Evolutionary conservation across 2,888 invertebrate species (phyloP), one percentile per base, ranked within the genome.

Genomic region (Harpalus rubripes): DNA sequence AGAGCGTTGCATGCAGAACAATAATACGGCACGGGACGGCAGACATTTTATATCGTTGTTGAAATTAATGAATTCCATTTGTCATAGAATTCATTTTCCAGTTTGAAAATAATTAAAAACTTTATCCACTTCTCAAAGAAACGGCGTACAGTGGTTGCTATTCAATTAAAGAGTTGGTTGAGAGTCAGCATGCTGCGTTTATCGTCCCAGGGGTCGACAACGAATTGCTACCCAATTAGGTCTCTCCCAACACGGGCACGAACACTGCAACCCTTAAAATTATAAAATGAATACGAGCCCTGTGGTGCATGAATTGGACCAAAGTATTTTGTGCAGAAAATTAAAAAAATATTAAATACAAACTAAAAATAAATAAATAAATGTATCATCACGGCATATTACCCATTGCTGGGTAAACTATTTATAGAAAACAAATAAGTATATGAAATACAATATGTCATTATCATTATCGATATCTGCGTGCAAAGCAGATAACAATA

Each of bases 51-150:
- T 89, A 88, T 88, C 87, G 88, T 88, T 87, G 88, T 88, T 88
- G 87, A 89, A 89, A 88, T 89, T 89, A 89, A 89, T 89, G 89
- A 89, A 89, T 89, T 89, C 89, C 89, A 89, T 89, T 89, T 89
- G 90, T 89, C 89, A 89, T 89, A 88, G 84, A 89, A 89, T 90
- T 89, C 89, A 90, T 90, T 89, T 89, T 89, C 88, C 89, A 89
- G 89, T 89, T 90, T 90, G 89, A 89, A 90, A 90, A 90, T 90
- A 90, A 90, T 90, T 90, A 90, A 90, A 90, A 90, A 90, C 90
- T 90, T 90, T 90, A 89, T 89, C 88, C 89, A 89, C 89, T 90
- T 90, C 88, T 89, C 89, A 90, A 89, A 89, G 90, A 90, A 90
- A 90, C 89, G 90, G 89, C 90, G 89, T 90, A 89, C 89, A 89